Evolutionary conservation across 2,888 invertebrate species (phyloP), one percentile per base, ranked within the genome.

Genomic region (Epirrhoe alternata): DNA sequence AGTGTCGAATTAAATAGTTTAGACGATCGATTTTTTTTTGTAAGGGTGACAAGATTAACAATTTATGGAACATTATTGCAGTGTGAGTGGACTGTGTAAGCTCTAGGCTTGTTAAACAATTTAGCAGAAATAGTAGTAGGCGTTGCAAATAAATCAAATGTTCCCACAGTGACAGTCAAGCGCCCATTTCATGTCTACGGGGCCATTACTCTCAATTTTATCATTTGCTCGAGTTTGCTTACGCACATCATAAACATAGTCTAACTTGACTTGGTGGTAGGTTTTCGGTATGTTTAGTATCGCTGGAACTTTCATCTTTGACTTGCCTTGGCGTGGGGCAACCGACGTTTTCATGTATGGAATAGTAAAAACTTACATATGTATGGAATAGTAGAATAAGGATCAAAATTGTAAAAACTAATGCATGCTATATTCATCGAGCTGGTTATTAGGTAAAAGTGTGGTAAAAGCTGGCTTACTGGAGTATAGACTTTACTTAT

Each of bases 111-210:
- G 14, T 47, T 16, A 47, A 16, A 16, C 47, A 47, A 47, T 47
- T 47, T 47, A 47, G 14, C 47, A 57, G 47, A 57, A 57, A 57
- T 30, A 59, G 14, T 5, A 16, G 64, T 64, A 55, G 59, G 64
- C 64, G 59, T 60, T 64, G 64, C 64, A 64, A 60, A 60, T 60
- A 49, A 55, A 51, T 60, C 31, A 59, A 64, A 45, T 59, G 50
- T 42, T 24, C 24, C 38, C 24, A 24, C 24, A 33, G 47, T 31
- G 17, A 35, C 24, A 61, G 35, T 63, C 38, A 57, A 63, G 52
- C 57, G 52, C 33, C 63, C 17, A 63, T 63, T 45, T 52, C 56
- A 10, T 57, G 57, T 57, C 57, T 47, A 8, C 57, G 47, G 16
- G 47, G 33, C 57, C 47, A 57, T 57, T 57, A 56, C 30, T 57